phyloP scores from a whole-genome alignment of 2,797 vertebrate species.

The Sciurus carolinensis region DNA sequence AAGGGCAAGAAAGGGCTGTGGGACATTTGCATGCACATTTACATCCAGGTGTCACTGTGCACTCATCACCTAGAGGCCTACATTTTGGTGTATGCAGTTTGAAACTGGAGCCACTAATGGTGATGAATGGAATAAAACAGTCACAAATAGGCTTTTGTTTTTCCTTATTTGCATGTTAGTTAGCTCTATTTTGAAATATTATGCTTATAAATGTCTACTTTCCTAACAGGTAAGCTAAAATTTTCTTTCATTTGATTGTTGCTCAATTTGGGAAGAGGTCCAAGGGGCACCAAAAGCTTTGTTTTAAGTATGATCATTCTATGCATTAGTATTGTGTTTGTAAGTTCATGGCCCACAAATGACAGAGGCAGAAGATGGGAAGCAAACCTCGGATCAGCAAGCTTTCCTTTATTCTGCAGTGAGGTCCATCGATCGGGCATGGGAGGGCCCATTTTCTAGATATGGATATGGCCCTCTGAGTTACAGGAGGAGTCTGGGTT shows the following conservation, averaged over 20 bases:
- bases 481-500: too few species aligned
- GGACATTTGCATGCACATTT: not conserved
- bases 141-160: not conserved
- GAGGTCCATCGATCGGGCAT: too few species aligned
- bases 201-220: not conserved
- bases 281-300: not conserved
- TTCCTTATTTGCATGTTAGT: not conserved
- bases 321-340: not conserved
- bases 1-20: not conserved
- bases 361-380: too few species aligned
- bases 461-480: too few species aligned
- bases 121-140: not conserved
- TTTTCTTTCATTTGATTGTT: not conserved
- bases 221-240: slow-evolving; percentile 15
- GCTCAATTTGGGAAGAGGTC: not conserved
- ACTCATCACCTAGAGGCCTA: not conserved
- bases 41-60: not conserved
- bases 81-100: not conserved
- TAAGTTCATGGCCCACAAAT: too few species aligned
- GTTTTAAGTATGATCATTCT: not conserved
- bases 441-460: too few species aligned
- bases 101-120: not conserved
- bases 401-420: too few species aligned
- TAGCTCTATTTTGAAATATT: slow-evolving; percentile 33
- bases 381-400: too few species aligned